These are phyloP conservation scores for Corapipo altera DNA, from an alignment of 2,113 vertebrate species.

Conservation along the genomic window DNA sequence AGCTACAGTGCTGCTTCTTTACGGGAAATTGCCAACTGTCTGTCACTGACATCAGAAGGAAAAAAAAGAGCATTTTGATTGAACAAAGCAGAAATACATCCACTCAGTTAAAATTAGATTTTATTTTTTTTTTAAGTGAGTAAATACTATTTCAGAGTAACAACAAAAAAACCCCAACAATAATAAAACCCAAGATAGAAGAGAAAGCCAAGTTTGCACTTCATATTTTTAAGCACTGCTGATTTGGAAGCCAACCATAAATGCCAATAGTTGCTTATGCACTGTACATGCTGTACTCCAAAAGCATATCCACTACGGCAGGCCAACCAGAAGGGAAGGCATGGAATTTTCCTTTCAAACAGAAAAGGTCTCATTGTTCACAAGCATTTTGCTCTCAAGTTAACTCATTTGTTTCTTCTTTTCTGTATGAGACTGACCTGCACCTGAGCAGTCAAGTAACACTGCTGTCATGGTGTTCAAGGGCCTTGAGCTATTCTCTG, in stretches of 20 bases:
- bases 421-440: background rate
- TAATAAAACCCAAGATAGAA: background rate
- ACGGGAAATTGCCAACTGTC: background rate
- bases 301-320: background rate
- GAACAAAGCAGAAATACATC: background rate
- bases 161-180: background rate
- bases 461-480: background rate
- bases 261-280: constrained; percentile 21
- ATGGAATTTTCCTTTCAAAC: constrained; percentile 34
- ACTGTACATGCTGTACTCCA: constrained; percentile 31
- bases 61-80: background rate
- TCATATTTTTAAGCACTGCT: constrained; percentile 44
- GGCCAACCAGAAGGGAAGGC: constrained; percentile 30
- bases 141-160: background rate
- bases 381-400: background rate
- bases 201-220: background rate
- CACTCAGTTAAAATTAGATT: background rate
- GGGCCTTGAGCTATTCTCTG: background rate
- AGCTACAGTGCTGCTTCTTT: background rate
- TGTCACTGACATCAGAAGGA: background rate
- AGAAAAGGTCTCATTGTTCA: background rate
- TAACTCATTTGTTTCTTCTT: background rate
- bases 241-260: constrained; percentile 47
- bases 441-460: background rate
- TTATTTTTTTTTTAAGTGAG: background rate